phyloP scores from a whole-genome alignment of 1,140 invertebrate genomes.

The Temnothorax nylanderi region DNA sequence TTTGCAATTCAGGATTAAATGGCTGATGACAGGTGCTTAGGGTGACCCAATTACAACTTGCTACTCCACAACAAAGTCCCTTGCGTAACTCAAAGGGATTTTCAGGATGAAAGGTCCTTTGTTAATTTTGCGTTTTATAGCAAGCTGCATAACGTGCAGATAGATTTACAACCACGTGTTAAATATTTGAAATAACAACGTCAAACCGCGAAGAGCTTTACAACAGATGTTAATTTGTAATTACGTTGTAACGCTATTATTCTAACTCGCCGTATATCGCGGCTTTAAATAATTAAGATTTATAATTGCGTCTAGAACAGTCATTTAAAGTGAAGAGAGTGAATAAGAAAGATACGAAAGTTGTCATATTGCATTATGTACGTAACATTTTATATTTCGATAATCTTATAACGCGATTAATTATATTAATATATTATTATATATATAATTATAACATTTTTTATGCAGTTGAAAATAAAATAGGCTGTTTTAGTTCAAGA shows the following conservation, averaged over 20 bases:
- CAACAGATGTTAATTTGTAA: constrained; percentile 19
- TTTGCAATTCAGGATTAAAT: constrained; percentile 31
- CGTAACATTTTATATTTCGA: not conserved
- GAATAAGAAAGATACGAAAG: not conserved
- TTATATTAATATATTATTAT: not conserved
- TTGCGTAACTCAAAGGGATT: constrained; percentile 26
- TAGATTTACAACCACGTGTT: constrained; percentile 14
- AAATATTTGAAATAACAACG: constrained; percentile 40
- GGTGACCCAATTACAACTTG: constrained; percentile 33
- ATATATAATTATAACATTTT: not conserved
- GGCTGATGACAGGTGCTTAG: constrained; percentile 21
- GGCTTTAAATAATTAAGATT: constrained; percentile 14
- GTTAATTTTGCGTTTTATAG: constrained; percentile 46
- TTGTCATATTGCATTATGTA: not conserved
- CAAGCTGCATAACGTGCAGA: not conserved
- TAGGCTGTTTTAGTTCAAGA: not conserved
- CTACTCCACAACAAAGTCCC: not conserved
- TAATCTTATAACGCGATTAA: not conserved
- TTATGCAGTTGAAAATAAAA: not conserved
- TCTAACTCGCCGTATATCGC: not conserved
- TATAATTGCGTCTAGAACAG: not conserved
- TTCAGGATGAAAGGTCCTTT: constrained; percentile 3
- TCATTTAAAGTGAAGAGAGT: not conserved
- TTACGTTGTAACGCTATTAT: not conserved
- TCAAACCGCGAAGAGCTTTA: not conserved